These are phyloP conservation scores for Empis stercorea DNA, from an alignment of 2,888 invertebrate genomes.

Conservation along the genomic window DNA sequence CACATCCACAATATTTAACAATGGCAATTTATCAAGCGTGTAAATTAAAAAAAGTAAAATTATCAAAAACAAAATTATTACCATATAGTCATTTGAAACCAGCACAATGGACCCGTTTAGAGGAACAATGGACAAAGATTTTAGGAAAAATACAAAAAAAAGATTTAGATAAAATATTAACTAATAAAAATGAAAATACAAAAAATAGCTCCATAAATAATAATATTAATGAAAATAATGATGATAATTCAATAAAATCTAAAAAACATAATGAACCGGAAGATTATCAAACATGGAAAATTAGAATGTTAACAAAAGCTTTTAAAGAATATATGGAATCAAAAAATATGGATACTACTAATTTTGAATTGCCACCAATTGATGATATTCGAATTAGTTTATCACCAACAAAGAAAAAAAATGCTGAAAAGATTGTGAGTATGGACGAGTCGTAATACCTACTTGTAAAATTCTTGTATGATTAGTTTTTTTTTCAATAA, in stretches of 20 bases:
- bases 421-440: too few relatives aligned
- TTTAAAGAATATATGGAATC: conserved; percentile 30
- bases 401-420: too few relatives aligned
- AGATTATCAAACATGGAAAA: conserved; percentile 49
- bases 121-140: conserved; percentile 43
- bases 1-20: conserved; percentile 50
- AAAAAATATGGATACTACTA: too few relatives aligned
- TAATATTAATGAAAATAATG: neutral
- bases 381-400: too few relatives aligned
- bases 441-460: too few relatives aligned
- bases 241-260: conserved; percentile 12
- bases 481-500: too few relatives aligned
- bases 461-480: too few relatives aligned
- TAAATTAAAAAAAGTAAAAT: conserved; percentile 45
- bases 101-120: conserved; percentile 46
- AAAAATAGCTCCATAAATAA: neutral
- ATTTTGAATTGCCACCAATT: too few relatives aligned
- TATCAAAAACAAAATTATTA: conserved; percentile 43
- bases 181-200: neutral
- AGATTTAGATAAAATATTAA: conserved; percentile 12
- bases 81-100: conserved; percentile 45
- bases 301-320: conserved; percentile 38
- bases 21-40: conserved; percentile 52
- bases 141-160: conserved; percentile 17
- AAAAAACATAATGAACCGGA: conserved; percentile 33